These are phyloP conservation scores for Oophaga pumilio DNA, from an alignment of 2,113 vertebrate genomes.

Conservation along the genomic window DNA sequence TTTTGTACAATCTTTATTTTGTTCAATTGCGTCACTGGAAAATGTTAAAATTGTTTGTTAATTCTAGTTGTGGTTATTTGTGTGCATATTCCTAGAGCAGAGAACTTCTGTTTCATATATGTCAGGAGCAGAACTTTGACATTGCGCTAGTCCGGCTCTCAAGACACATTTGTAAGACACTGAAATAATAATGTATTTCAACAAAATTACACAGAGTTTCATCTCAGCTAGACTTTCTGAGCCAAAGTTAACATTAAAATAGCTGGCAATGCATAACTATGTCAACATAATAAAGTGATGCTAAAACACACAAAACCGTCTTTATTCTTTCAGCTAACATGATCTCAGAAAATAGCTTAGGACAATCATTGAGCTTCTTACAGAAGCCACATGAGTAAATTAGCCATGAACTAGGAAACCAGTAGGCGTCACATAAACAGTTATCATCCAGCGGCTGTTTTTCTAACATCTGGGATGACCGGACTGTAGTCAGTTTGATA, in stretches of 20 bases:
- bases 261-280: slow-evolving; percentile 33
- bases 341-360: slow-evolving; percentile 34
- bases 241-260: slow-evolving; percentile 47
- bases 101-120: slow-evolving; percentile 5
- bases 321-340: slow-evolving; percentile 35
- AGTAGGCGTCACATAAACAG: slow-evolving; percentile 19
- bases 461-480: not conserved
- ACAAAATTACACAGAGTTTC: slow-evolving; percentile 1
- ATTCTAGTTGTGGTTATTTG: not conserved
- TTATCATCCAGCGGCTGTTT: slow-evolving; percentile 33
- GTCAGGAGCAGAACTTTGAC: slow-evolving; percentile 11
- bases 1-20: not conserved
- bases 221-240: not conserved
- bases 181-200: slow-evolving; percentile 21
- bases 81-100: not conserved
- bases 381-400: slow-evolving; percentile 32
- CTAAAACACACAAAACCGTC: slow-evolving; percentile 23
- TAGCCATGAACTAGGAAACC: slow-evolving; percentile 28
- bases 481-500: not conserved
- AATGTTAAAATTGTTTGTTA: not conserved
- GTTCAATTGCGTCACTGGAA: not conserved
- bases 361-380: slow-evolving; percentile 29
- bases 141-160: not conserved
- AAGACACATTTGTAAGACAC: not conserved
- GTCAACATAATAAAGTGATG: slow-evolving; percentile 48